phyloP scores from a whole-genome alignment of 2,888 invertebrate genomes.

The Rhingia campestris region DNA sequence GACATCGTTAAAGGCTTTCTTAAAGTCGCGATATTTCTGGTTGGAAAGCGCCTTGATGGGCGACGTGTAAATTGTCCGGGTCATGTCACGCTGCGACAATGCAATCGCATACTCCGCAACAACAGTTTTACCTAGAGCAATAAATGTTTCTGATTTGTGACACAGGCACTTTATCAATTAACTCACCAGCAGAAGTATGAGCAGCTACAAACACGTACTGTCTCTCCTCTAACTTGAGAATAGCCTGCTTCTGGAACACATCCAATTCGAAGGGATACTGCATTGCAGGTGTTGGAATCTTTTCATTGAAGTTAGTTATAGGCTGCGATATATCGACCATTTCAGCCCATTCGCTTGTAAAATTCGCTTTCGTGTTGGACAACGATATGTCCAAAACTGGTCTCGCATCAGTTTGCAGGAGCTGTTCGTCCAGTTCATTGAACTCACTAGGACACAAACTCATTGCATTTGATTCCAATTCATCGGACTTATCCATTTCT shows the following conservation, averaged over 20 bases:
- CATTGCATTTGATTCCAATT: constrained; percentile 72
- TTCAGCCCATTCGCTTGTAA: constrained; percentile 91
- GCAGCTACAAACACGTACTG: constrained; percentile 99
- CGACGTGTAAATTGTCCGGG: constrained; percentile 97
- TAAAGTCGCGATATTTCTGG: constrained; percentile 99
- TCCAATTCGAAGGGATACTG: constrained; percentile 96
- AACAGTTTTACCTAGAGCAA: constrained; percentile 90
- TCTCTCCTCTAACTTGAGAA: constrained; percentile 95
- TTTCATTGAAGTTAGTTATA: constrained; percentile 90
- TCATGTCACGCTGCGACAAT: constrained; percentile 94
- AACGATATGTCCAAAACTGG: constrained; percentile 88
- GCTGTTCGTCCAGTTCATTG: constrained; percentile 79
- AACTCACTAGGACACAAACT: constrained; percentile 75
- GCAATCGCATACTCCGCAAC: constrained; percentile 99
- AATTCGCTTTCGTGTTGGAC: constrained; percentile 81
- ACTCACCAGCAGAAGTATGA: constrained; percentile 95
- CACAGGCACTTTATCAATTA: too few relatives aligned
- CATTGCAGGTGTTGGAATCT: constrained; percentile 92
- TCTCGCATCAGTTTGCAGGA: constrained; percentile 82
- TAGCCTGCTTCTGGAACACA: constrained; percentile 98
- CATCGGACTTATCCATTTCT: constrained; percentile 72
- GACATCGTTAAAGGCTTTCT: constrained; percentile 94
- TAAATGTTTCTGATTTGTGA: too few relatives aligned
- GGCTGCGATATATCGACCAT: constrained; percentile 92
- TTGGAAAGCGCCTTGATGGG: constrained; percentile 99